These are phyloP conservation scores for Lithophane leautieri DNA, from an alignment of 2,888 invertebrate genomes.

Conservation along the genomic window DNA sequence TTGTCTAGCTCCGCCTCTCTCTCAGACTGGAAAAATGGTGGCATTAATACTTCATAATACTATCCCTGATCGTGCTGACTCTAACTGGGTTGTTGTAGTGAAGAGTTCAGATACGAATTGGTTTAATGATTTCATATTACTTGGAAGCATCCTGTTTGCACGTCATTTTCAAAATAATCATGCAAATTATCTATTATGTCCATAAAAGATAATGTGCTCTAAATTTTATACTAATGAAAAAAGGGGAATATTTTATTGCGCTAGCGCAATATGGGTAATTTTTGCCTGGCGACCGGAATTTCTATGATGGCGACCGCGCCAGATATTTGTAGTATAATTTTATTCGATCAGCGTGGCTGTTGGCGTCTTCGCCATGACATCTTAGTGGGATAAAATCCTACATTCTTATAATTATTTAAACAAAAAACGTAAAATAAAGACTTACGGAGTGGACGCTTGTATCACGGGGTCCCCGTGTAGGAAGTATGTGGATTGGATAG, in stretches of 20 bases:
- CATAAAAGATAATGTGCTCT: neutral
- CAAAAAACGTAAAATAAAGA: constrained; percentile 49
- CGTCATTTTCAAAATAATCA: neutral
- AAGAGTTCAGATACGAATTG: neutral
- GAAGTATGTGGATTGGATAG: constrained; percentile 72
- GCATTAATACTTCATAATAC: too few relatives aligned
- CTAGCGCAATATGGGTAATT: neutral
- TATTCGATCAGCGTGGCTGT: neutral
- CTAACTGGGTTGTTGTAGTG: neutral
- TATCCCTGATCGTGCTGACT: neutral
- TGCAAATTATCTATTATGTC: neutral
- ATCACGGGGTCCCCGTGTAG: constrained; percentile 72
- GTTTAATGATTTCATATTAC: neutral
- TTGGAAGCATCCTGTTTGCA: too few relatives aligned
- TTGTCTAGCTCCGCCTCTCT: too few relatives aligned
- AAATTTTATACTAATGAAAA: neutral
- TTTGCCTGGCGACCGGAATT: neutral
- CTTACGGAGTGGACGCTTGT: constrained; percentile 72
- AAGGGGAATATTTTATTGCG: neutral
- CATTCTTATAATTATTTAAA: neutral
- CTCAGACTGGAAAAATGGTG: too few relatives aligned
- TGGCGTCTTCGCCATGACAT: constrained; percentile 13
- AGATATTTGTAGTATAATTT: neutral
- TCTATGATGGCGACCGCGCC: neutral
- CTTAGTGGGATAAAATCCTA: constrained; percentile 10